Base-by-base conservation (phyloP, 2,888 invertebrate species). In the Melinaea menophilus region DNA sequence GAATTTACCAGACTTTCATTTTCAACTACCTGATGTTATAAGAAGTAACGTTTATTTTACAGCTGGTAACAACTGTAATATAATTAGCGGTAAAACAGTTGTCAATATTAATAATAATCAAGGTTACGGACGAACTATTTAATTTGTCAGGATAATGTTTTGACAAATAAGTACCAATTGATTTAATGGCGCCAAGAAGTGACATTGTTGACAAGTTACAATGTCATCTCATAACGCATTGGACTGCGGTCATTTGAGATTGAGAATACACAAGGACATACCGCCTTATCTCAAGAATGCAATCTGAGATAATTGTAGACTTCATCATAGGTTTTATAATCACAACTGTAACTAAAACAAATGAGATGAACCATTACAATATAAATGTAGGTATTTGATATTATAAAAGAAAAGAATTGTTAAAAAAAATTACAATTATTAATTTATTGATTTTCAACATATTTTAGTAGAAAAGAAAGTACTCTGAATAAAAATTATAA, bases 251-350 rank as follows among this genome's bases (percentile, higher is more conserved):
- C 81, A 81, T 81, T 81, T 74, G 73, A 78, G 81, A 80, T 81
- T 79, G 77, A 77, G 78, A 75, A 74, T 75, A 75, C 79, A 61
- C 12, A 46, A 11, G 76, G 77, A 77, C 78, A 78, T 72, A 22
- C 73, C 65, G 72, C 70, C 80, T 86, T 87, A 86, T 87, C 87
- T 86, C 66, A 79, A 77, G 85, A 86, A 87, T 84, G 86, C 77
- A 74, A 75, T 75, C 74, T 73, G 76, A 78, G 78, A 79, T 82
- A 79, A 80, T 80, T 77, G 76, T 78, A 73, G 73, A 75, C 75
- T 72, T 75, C 35, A 55, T n/a, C 2, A 12, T 55, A n/a, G 9
- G 12, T 51, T 5, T 7, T 11, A 41, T 41, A 41, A 9, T 9
- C 22, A 22, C 22, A 41, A 41, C 37, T 37, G 1, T 37, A 37